A percentile compares a stretch with the other conserved stretches of the same genome.
These are phyloP conservation scores for Girardinus metallicus DNA, from an alignment of 2,797 vertebrate genomes.

Conservation along the genomic window DNA sequence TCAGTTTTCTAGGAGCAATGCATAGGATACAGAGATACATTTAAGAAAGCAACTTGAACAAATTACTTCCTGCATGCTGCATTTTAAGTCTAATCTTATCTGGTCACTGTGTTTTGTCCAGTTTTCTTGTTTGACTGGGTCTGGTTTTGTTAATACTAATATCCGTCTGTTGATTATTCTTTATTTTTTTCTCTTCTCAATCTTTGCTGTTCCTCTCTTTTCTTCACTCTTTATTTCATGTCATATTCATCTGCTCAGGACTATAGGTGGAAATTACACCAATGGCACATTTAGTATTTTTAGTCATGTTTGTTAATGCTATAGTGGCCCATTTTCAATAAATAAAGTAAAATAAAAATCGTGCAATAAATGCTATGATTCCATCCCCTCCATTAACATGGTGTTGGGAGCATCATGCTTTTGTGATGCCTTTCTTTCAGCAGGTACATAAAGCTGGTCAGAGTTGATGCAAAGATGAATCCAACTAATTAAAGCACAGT, in stretches of 20 bases:
- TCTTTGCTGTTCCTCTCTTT: background rate
- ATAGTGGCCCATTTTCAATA: background rate
- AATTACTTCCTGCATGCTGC: background rate
- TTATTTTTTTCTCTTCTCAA: background rate
- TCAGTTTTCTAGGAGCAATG: background rate
- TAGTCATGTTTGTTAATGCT: background rate
- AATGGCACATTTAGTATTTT: background rate
- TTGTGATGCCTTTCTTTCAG: background rate
- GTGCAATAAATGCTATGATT: background rate
- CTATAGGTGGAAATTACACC: background rate
- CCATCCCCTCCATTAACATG: background rate
- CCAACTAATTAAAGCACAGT: no score
- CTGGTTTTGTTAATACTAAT: background rate
- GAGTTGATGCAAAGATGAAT: no score
- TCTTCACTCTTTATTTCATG: background rate
- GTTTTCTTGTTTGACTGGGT: background rate
- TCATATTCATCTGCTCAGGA: background rate
- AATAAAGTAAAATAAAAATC: background rate
- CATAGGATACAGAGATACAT: background rate
- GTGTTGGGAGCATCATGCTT: background rate
- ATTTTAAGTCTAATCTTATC: background rate
- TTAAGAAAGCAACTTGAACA: background rate
- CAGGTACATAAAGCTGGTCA: background rate
- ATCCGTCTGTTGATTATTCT: background rate
- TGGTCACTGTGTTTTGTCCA: background rate